A percentile compares a stretch with the other conserved stretches of the same genome.
phyloP scores from a whole-genome alignment of 2,113 vertebrate species.

The Microtus pennsylvanicus region DNA sequence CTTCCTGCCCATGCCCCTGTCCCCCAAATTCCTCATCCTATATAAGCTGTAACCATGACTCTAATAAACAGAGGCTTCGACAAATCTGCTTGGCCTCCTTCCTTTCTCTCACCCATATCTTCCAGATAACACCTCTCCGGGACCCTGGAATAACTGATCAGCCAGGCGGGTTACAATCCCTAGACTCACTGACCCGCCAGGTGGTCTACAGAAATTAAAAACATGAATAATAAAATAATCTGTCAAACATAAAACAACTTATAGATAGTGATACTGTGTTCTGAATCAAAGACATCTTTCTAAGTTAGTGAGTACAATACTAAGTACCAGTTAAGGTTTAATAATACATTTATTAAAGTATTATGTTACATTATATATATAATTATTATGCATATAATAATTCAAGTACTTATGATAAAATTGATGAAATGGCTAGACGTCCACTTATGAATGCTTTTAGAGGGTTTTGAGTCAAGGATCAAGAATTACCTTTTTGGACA shows the following conservation, averaged over 20 bases:
- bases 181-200: too few species aligned
- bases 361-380: not conserved
- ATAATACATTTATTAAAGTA: not conserved
- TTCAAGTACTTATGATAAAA: not conserved
- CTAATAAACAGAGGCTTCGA: too few species aligned
- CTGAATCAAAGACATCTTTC: constrained; percentile 16
- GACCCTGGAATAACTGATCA: too few species aligned
- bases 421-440: not conserved
- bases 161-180: too few species aligned
- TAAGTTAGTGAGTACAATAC: not conserved
- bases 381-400: not conserved
- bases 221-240: not conserved
- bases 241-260: not conserved
- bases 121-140: too few species aligned
- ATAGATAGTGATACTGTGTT: not conserved
- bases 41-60: too few species aligned
- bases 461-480: not conserved
- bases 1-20: too few species aligned
- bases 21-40: too few species aligned
- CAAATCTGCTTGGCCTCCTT: too few species aligned
- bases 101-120: too few species aligned
- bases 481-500: constrained; percentile 8
- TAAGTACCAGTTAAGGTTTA: not conserved
- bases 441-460: not conserved
- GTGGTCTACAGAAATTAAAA: not conserved